Percentiles rank a stretch among this genome's conserved stretches.
Conservation (phyloP, 2,113 vertebrate genomes). For the Halichoerus grypus region DNA sequence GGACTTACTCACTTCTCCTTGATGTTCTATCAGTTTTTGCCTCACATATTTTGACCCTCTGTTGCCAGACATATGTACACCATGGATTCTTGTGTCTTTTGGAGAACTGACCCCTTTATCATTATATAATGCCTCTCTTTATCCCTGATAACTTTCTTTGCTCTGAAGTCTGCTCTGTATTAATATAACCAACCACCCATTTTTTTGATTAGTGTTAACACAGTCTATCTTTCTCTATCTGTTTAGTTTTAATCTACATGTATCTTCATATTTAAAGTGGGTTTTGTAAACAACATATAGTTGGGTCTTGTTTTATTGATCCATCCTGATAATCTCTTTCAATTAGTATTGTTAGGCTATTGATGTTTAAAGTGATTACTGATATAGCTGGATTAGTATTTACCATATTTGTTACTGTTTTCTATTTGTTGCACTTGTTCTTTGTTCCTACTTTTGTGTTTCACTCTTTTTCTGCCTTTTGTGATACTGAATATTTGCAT, state of each 20-base stretch:
- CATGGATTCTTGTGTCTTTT: background rate
- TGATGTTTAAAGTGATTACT: background rate
- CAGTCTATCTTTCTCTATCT: background rate
- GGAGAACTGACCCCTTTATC: background rate
- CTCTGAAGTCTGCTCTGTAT: background rate
- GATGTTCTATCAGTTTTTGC: background rate
- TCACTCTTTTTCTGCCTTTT: background rate
- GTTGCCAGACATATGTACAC: background rate
- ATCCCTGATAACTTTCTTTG: background rate
- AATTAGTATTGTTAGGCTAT: background rate
- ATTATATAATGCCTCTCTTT: background rate
- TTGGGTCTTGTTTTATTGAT: background rate
- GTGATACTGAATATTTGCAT: background rate
- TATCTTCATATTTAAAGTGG: background rate
- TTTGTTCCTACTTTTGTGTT: conserved; percentile 1
- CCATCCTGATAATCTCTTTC: background rate
- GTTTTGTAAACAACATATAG: background rate
- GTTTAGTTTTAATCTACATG: background rate
- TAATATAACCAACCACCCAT: background rate
- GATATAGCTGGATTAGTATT: background rate
- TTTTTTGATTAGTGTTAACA: background rate
- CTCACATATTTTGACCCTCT: background rate
- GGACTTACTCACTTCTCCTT: background rate
- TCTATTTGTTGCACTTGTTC: background rate
- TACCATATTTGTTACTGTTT: background rate